Evolutionary conservation across 2,113 vertebrate species (phyloP).

Genomic region (Columba janthina): DNA sequence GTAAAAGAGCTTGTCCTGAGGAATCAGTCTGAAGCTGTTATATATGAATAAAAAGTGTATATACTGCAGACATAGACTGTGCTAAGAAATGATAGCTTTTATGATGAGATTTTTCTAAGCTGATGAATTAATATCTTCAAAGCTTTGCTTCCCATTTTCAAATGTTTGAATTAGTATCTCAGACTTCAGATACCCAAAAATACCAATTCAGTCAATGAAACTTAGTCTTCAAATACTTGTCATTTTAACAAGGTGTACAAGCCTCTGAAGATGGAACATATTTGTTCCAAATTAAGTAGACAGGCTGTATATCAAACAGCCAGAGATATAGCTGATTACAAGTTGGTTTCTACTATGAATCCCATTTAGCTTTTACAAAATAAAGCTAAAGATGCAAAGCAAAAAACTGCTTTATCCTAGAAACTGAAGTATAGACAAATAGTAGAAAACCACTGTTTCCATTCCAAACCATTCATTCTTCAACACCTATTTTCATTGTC

Average conservation of each 20-base stretch:
- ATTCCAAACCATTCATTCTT: not conserved
- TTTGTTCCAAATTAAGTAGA: not conserved
- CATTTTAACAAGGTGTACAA: not conserved
- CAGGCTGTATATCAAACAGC: not conserved
- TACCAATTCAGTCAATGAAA: not conserved
- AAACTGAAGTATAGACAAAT: not conserved
- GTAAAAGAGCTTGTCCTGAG: not conserved
- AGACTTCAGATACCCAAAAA: not conserved
- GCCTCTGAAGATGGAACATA: not conserved
- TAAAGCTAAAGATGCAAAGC: not conserved
- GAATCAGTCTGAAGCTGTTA: not conserved
- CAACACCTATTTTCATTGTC: not conserved
- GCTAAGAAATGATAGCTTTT: not conserved
- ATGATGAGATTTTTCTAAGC: not conserved
- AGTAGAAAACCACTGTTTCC: not conserved
- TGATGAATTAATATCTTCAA: not conserved
- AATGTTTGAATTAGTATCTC: not conserved
- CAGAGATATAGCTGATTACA: not conserved
- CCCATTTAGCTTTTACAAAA: not conserved
- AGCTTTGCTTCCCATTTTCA: not conserved
- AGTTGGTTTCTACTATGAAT: not conserved
- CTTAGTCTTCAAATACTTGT: not conserved
- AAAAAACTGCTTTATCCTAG: not conserved
- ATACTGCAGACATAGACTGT: not conserved
- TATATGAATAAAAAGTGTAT: not conserved